Base-by-base conservation (phyloP, 2,797 vertebrate species). In the Lemur catta region DNA sequence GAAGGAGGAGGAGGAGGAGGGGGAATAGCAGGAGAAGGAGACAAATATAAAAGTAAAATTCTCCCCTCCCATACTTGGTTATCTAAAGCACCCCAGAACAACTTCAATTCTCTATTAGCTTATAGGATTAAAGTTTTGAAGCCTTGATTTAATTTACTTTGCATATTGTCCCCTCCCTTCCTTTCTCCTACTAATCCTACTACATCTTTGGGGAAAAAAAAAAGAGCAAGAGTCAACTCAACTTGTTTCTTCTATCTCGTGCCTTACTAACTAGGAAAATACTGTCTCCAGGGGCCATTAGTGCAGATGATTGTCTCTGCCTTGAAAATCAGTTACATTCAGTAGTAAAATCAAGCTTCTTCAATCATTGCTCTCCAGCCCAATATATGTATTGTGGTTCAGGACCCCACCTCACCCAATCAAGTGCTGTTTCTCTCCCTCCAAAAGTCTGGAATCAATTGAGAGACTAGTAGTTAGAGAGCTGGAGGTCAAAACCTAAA, bases 91-190 rank as follows among this genome's bases (percentile, higher is more conserved):
- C 26, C 30, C 7, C 57, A 50, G 72, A 97, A 88, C 12, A 74
- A 69, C 13, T 80, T 46, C 38, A 69, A 69, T 79, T 93, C 48
- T 85, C 63, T 76, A 6, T 92, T 89, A 91, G 50, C 15, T 97
- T 59, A 89, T 6, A 17, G 38, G 26, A 91, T 96, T 96, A 69
- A 94, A 28, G 1, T 65, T 91, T 48, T 71, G 75, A 84, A 90
- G 0, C 28, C 24, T 7, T 24, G 28, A 93, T 57, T 93, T 80
- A 89, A 91, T 87, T 91, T 90, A 88, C 15, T 79, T 80, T 94
- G 18, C 80, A n/a, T 72, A 78, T 67, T 35, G 0, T 5, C 33
- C n/a, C 2, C 7, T 93, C 46, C 24, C 4, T 91, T 87, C 3
- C 33, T 30, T 65, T 55, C 35, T 41, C 48, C 38, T 69, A 69